Conservation (phyloP, 1,140 invertebrate genomes). For the Lycorma delicatula region DNA sequence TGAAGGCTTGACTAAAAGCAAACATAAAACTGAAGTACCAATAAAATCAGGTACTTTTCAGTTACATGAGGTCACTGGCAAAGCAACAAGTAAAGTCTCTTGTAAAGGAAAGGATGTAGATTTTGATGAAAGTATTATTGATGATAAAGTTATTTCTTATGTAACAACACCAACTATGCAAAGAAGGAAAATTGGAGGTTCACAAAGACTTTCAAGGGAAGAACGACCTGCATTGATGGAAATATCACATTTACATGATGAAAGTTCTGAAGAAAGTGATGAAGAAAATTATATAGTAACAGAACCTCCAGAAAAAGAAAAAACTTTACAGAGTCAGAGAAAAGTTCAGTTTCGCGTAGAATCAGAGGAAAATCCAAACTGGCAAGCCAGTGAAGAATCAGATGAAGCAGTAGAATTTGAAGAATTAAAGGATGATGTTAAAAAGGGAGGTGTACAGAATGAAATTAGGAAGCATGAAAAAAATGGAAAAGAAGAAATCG, state of each 20-base stretch:
- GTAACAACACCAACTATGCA: slow-evolving; percentile 25
- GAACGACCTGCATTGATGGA: slow-evolving; percentile 24
- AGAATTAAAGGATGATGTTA: slow-evolving; percentile 11
- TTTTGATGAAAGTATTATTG: background rate
- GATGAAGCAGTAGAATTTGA: slow-evolving; percentile 9
- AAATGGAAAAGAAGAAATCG: slow-evolving; percentile 13
- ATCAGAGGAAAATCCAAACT: slow-evolving; percentile 13
- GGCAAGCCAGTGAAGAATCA: slow-evolving; percentile 4
- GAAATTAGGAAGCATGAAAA: background rate
- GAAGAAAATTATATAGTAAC: slow-evolving; percentile 20
- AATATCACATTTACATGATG: slow-evolving; percentile 20
- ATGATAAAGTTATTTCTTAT: slow-evolving; percentile 3
- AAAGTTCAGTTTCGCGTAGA: slow-evolving; percentile 21
- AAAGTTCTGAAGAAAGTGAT: slow-evolving; percentile 21
- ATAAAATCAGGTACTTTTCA: background rate
- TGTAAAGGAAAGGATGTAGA: background rate
- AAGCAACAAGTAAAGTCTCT: slow-evolving; percentile 3
- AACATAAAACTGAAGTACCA: background rate
- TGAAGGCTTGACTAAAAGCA: background rate
- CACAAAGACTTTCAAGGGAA: slow-evolving; percentile 23
- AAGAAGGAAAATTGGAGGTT: slow-evolving; percentile 24
- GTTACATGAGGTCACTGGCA: background rate
- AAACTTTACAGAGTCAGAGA: background rate
- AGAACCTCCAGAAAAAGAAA: slow-evolving; percentile 12
- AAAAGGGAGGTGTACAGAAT: background rate